Conservation (phyloP, 2,113 vertebrate genomes). For the Mustelus asterias region DNA sequence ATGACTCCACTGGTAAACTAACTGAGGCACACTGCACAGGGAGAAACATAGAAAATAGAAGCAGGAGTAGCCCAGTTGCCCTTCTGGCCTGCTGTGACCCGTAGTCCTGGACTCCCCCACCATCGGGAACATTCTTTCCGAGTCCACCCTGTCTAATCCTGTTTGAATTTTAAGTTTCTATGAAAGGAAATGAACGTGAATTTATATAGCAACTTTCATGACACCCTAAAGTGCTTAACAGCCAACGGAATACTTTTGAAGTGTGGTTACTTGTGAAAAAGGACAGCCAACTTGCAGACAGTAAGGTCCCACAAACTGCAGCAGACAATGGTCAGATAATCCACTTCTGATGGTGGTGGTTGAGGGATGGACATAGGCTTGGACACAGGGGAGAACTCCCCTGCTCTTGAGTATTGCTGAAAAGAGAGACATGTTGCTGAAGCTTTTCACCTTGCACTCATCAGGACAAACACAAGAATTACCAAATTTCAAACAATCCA, state of each 20-base stretch:
- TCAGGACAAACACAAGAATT: background rate
- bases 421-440: background rate
- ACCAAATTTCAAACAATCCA: background rate
- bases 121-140: too few relatives aligned
- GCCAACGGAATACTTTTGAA: too few relatives aligned
- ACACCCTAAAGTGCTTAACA: too few relatives aligned
- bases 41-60: too few relatives aligned
- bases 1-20: background rate
- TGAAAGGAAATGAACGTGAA: background rate
- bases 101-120: too few relatives aligned
- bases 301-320: background rate
- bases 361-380: background rate
- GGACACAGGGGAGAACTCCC: background rate
- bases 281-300: background rate
- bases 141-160: too few relatives aligned
- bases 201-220: background rate
- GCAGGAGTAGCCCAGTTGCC: too few relatives aligned
- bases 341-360: background rate
- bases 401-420: background rate
- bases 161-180: too few relatives aligned
- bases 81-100: too few relatives aligned
- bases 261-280: too few relatives aligned
- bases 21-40: background rate
- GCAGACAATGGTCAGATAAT: background rate
- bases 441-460: background rate